Conservation (phyloP, 1,140 invertebrate species). For the Papilio glaucus region DNA sequence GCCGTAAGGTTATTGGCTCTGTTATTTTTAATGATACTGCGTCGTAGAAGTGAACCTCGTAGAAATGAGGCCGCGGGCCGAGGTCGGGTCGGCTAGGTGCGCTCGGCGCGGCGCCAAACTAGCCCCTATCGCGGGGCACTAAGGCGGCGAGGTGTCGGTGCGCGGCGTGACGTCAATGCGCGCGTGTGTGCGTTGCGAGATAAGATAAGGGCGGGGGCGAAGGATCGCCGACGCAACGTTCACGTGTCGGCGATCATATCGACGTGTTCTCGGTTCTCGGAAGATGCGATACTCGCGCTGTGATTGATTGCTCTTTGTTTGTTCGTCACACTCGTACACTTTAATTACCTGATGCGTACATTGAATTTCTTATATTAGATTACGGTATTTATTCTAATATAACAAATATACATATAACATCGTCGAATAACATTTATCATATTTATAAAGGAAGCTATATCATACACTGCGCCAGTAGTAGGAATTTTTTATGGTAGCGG, state of each 20-base stretch:
- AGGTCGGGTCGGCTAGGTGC: slow-evolving; percentile 55
- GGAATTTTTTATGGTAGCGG: too few relatives aligned
- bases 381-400: background rate
- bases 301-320: slow-evolving; percentile 75
- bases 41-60: slow-evolving; percentile 57
- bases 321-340: background rate
- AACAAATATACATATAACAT: too few relatives aligned
- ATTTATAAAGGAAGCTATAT: too few relatives aligned
- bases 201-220: slow-evolving; percentile 62
- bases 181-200: slow-evolving; percentile 54
- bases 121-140: slow-evolving; percentile 42
- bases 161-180: slow-evolving; percentile 72
- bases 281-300: slow-evolving; percentile 41
- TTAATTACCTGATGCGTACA: slow-evolving; percentile 39
- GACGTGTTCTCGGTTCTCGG: slow-evolving; percentile 56
- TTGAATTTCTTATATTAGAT: too few relatives aligned
- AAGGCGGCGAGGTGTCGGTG: slow-evolving; percentile 48
- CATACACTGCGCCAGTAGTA: background rate
- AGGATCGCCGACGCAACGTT: slow-evolving; percentile 66
- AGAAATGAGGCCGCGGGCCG: slow-evolving; percentile 59
- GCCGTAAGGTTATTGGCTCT: slow-evolving; percentile 57
- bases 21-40: slow-evolving; percentile 54
- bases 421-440: background rate
- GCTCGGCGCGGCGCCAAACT: slow-evolving; percentile 37
- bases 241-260: slow-evolving; percentile 59